Evolutionary conservation across 2,113 vertebrate genomes (phyloP), one percentile per base, ranked within the genome.

Genomic region (Pluvialis apricaria): DNA sequence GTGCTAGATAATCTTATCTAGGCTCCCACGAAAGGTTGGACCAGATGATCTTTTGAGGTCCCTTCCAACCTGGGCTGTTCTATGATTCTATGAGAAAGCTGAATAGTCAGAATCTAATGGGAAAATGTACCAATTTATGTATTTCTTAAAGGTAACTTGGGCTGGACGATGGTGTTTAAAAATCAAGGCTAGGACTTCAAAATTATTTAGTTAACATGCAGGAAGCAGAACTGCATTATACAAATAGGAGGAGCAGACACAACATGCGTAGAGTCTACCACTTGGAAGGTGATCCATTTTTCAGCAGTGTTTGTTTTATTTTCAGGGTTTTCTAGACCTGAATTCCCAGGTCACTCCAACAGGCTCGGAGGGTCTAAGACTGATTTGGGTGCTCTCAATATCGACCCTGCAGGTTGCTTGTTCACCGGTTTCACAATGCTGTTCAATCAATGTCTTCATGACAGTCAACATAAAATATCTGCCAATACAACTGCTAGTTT

Each of bases 231-330:
- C 19, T 52, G 2, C 5, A 25, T 54, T n/a, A 62, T 36, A 47
- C 16, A 52, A 73, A 34, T 15, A 75, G 10, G 15, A 44, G 79
- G 10, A 62, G 20, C 13, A 82, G 40, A 32, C 4, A 32, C 3
- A 1, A 57, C 9, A 18, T 0, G 2, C 3, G 2, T 31, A 36
- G 20, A 75, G 8, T 60, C 7, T 29, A 44, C 22, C 40, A 32
- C 21, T 36, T 68, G 31, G 54, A 86, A 92, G 7, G 6, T 32
- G 62, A 44, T 15, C 2, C 13, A 2, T 22, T 94, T 93, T 73
- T 68, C 10, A 36, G 11, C 16, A 72, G 6, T 40, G 13, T 55
- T 84, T 64, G 32, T 54, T 92, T 82, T n/a, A 60, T 62, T 76
- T 64, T 65, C 20, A 18, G 21, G 2, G 4, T 65, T 90, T 90